These are phyloP conservation scores for Machimus atricapillus DNA, from an alignment of 2,888 invertebrate genomes.

Conservation along the genomic window DNA sequence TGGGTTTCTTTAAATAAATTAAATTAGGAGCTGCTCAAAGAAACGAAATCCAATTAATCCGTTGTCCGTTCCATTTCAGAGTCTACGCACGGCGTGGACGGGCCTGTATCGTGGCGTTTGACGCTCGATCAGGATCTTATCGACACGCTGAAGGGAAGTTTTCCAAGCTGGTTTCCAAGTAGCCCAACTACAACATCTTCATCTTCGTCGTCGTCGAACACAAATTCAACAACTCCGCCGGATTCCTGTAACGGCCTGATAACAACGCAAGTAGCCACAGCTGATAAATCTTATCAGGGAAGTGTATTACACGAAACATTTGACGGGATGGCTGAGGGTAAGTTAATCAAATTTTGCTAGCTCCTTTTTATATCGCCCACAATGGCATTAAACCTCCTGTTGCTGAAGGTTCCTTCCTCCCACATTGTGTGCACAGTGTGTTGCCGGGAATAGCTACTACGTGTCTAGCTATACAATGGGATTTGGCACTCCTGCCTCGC, in stretches of 20 bases:
- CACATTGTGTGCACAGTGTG: background rate
- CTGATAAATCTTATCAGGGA: constrained; percentile 55
- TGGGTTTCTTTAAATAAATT: background rate
- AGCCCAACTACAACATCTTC: constrained; percentile 51
- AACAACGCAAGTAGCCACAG: constrained; percentile 52
- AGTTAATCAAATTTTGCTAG: constrained; percentile 40
- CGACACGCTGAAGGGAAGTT: constrained; percentile 89
- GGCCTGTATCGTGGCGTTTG: constrained; percentile 87
- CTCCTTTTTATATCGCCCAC: background rate
- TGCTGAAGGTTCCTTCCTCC: background rate
- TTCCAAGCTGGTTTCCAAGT: constrained; percentile 90
- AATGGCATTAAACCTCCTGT: constrained; percentile 3
- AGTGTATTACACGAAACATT: constrained; percentile 60
- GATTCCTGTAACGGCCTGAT: constrained; percentile 58
- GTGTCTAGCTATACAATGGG: background rate
- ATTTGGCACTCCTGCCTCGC: background rate
- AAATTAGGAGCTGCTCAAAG: background rate
- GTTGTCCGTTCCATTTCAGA: constrained; percentile 66
- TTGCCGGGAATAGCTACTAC: background rate
- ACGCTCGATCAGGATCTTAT: constrained; percentile 92
- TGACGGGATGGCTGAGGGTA: constrained; percentile 63
- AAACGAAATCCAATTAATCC: constrained; percentile 14
- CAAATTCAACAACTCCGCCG: background rate
- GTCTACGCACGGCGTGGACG: constrained; percentile 77
- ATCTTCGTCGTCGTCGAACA: constrained; percentile 38